phyloP scores from a whole-genome alignment of 2,113 vertebrate genomes.

The Tetrao urogallus region DNA sequence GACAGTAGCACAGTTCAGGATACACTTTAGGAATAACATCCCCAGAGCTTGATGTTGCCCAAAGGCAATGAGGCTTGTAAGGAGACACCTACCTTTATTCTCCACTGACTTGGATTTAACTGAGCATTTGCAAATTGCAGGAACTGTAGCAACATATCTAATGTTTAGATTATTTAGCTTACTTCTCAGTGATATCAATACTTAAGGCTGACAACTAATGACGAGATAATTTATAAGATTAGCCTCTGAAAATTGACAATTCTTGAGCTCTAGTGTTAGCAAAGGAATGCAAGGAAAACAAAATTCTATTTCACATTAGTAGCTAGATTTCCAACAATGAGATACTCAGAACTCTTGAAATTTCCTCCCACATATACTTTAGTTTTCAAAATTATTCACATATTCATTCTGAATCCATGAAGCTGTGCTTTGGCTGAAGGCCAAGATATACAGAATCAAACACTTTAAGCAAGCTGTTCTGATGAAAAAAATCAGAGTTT shows the following conservation, averaged over 20 bases:
- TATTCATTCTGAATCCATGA: background rate
- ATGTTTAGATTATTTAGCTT: background rate
- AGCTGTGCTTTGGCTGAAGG: background rate
- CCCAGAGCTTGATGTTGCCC: background rate
- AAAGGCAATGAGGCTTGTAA: background rate
- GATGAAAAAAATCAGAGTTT: background rate
- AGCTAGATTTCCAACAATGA: background rate
- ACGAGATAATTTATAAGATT: background rate
- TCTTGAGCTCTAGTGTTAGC: background rate
- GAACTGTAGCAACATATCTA: background rate
- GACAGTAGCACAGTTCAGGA: background rate
- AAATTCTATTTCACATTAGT: fast-evolving
- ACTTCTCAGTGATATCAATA: background rate
- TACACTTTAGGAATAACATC: background rate
- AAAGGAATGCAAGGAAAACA: background rate
- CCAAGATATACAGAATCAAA: background rate
- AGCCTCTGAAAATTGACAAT: background rate
- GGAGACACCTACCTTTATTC: background rate
- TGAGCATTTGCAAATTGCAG: background rate
- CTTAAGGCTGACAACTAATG: background rate
- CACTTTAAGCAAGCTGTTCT: background rate
- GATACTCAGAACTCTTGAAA: background rate
- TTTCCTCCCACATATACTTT: background rate
- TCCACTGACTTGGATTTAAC: background rate
- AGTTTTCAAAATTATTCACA: background rate